Base-by-base conservation (phyloP, 2,888 invertebrate genomes). In the Phortica okadai region DNA sequence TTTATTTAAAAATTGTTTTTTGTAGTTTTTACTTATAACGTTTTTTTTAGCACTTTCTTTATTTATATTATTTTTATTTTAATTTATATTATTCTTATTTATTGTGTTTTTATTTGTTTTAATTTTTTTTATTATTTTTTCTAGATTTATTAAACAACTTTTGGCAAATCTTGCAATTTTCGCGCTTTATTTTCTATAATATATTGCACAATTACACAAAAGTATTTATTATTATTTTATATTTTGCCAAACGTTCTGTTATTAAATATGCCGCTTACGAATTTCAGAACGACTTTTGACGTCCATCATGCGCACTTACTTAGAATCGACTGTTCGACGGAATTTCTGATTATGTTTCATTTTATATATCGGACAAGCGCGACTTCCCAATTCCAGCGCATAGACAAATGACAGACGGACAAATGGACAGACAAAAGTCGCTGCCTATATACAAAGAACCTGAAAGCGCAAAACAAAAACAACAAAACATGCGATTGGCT, bases 341-440 rank as follows among this genome's bases (percentile, higher is more conserved):
- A 87, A 87, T 84, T 84, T 88, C 90, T 83, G 86, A 88, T 84
- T 89, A 84, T 84, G 89, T 84, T 88, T 88, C 33, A 84, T 89
- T 90, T 88, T 89, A 90, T 89, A 90, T 87, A 72, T 72, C 70
- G 86, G 80, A 75, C 73, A 82, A 81, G 74, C 77, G 74, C 77
- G 74, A 54, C 54, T 66, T 41, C 50, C 77, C 69, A 42, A 76
- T 78, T 70, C 78, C 54, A 78, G 81, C 75, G 69, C 64, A 70
- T 72, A n/a, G 7, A 21, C 62, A 25, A 42, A 16, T n/a, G 14
- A 44, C 50, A 50, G 50, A 50, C 14, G 14, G 50, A 50, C 10
- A 14, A 1, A 5, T 2, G 50, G 10, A 50, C 50, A 50, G 33
- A 33, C 33, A 33, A 33, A 33, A 33, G 33, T 33, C 33, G 33